Conservation (phyloP, 1,140 invertebrate genomes). For the Drosophila triauraria region DNA sequence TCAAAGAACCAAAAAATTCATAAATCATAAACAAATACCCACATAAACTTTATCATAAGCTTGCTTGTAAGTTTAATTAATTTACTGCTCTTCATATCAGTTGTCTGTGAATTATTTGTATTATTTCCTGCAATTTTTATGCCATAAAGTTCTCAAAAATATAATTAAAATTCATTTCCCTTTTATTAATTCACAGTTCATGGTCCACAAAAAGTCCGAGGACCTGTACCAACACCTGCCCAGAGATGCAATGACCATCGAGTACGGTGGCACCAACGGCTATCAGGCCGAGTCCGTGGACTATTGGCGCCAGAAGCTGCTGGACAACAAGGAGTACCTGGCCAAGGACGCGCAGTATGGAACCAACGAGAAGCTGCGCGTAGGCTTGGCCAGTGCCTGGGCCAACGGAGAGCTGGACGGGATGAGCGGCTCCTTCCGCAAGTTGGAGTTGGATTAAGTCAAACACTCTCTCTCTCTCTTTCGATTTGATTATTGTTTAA, state of each 20-base stretch:
- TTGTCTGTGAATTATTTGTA: too few species aligned
- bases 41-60: too few species aligned
- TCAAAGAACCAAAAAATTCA: not conserved
- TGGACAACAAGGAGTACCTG: constrained; percentile 85
- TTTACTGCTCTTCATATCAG: not conserved
- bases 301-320: constrained; percentile 86
- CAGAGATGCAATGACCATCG: constrained; percentile 86
- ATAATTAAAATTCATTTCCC: too few species aligned
- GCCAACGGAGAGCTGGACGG: constrained; percentile 64
- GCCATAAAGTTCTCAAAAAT: not conserved
- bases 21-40: not conserved
- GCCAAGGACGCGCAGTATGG: constrained; percentile 86
- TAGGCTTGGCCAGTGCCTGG: constrained; percentile 61
- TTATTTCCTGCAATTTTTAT: not conserved
- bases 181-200: constrained; percentile 76
- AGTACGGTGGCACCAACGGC: constrained; percentile 87
- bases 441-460: constrained; percentile 72
- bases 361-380: constrained; percentile 86
- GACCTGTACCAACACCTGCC: constrained; percentile 85
- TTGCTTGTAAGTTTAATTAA: not conserved
- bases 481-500: constrained; percentile 48
- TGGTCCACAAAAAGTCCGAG: constrained; percentile 85
- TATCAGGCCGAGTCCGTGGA: constrained; percentile 85
- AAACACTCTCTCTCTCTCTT: not conserved
- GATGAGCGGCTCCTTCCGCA: constrained; percentile 86